phyloP scores from a whole-genome alignment of 2,888 invertebrate genomes.

The Drosophila percnosoma region DNA sequence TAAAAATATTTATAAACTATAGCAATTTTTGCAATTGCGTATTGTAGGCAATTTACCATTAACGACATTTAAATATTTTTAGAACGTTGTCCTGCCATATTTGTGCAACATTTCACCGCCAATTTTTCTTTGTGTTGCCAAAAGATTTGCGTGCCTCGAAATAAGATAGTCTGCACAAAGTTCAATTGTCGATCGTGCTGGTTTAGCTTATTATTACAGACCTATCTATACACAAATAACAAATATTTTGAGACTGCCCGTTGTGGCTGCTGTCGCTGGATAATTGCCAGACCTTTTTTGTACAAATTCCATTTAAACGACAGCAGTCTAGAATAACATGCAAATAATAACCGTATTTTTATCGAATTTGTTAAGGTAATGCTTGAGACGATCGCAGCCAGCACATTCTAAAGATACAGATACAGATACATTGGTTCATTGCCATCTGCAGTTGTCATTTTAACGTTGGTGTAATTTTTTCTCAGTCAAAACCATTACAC shows the following conservation, averaged over 20 bases:
- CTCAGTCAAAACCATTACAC: conserved; percentile 38
- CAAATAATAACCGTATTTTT: conserved; percentile 56
- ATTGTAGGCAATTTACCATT: background rate
- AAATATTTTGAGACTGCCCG: conserved; percentile 16
- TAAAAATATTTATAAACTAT: background rate
- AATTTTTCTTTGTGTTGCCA: background rate
- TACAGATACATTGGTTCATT: background rate
- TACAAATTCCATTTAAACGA: conserved; percentile 21
- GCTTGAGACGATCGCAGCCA: conserved; percentile 62
- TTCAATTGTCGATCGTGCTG: conserved; percentile 42
- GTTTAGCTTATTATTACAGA: conserved; percentile 76
- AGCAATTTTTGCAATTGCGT: background rate
- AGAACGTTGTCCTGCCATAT: background rate
- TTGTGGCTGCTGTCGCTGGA: conserved; percentile 39
- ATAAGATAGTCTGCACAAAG: conserved; percentile 5
- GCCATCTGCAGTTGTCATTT: background rate
- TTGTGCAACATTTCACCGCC: background rate
- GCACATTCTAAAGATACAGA: background rate
- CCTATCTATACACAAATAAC: conserved; percentile 65
- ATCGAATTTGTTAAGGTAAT: conserved; percentile 55
- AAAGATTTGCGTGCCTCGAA: conserved; percentile 9
- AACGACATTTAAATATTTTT: background rate
- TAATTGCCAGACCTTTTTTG: conserved; percentile 64
- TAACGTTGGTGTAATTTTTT: conserved; percentile 7
- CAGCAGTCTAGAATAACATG: conserved; percentile 23